Percentiles rank a stretch among this genome's conserved stretches.
Conservation (phyloP, 2,888 invertebrate genomes). For the Alsophila aescularia region DNA sequence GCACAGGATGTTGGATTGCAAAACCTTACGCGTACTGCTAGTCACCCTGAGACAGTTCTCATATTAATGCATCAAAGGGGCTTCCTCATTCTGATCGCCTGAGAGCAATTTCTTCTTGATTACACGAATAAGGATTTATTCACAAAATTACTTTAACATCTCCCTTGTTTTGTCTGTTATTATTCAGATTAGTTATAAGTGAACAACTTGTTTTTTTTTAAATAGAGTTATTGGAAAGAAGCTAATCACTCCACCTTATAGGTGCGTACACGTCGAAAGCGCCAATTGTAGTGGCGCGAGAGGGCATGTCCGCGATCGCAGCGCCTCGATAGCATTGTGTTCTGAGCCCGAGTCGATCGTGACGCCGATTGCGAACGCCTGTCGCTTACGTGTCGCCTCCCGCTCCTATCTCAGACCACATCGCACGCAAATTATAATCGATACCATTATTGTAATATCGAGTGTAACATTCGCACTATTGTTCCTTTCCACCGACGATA, state of each 20-base stretch:
- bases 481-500: slow-evolving; percentile 66
- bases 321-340: slow-evolving; percentile 81
- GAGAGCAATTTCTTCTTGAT: no score
- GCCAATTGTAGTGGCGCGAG: slow-evolving; percentile 79
- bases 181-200: no score
- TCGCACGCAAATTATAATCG: slow-evolving; percentile 85
- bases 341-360: slow-evolving; percentile 73
- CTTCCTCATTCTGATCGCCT: no score
- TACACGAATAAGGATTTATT: no score
- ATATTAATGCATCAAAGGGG: no score
- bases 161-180: no score
- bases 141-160: no score
- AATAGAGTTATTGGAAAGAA: slow-evolving; percentile 46
- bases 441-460: slow-evolving; percentile 84
- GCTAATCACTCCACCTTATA: slow-evolving; percentile 68
- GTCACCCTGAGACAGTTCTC: no score
- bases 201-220: neutral
- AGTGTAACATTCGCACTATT: slow-evolving; percentile 79
- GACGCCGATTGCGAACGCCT: slow-evolving; percentile 76
- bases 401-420: slow-evolving; percentile 73
- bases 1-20: no score
- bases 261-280: slow-evolving; percentile 66
- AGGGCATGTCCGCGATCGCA: slow-evolving; percentile 78
- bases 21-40: no score
- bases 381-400: slow-evolving; percentile 81